A percentile compares a stretch with the other conserved stretches of the same genome.
phyloP scores from a whole-genome alignment of 2,888 invertebrate genomes.

The Drosophila paramelanica region DNA sequence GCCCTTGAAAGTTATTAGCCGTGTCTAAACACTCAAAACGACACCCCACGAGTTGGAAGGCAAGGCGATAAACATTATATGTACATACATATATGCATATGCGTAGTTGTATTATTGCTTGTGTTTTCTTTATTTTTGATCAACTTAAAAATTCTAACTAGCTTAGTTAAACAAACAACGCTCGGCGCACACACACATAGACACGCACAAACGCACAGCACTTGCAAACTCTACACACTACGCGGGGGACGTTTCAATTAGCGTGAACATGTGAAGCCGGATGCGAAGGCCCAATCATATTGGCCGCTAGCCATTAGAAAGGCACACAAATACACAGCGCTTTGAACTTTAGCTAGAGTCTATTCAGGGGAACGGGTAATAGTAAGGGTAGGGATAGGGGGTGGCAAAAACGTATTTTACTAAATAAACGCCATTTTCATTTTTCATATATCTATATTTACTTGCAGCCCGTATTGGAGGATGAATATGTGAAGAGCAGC shows the following conservation, averaged over 20 bases:
- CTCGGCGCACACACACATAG: background rate
- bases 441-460: background rate
- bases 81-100: slow-evolving; percentile 1
- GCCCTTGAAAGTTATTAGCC: slow-evolving; percentile 69
- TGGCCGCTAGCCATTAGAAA: slow-evolving; percentile 56
- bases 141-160: slow-evolving; percentile 78
- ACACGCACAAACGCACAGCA: slow-evolving; percentile 31
- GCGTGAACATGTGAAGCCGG: slow-evolving; percentile 76
- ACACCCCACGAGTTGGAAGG: slow-evolving; percentile 19
- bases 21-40: slow-evolving; percentile 52
- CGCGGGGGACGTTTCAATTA: slow-evolving; percentile 78
- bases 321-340: slow-evolving; percentile 37
- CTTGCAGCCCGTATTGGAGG: slow-evolving; percentile 89
- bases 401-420: background rate
- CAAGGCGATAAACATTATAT: background rate
- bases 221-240: slow-evolving; percentile 62
- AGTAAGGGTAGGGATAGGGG: background rate
- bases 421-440: slow-evolving; percentile 1
- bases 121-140: slow-evolving; percentile 44
- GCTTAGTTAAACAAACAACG: slow-evolving; percentile 70
- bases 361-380: background rate
- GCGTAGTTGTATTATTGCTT: slow-evolving; percentile 11
- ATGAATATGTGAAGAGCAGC: slow-evolving; percentile 81
- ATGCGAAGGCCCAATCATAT: slow-evolving; percentile 69
- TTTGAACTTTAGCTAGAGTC: slow-evolving; percentile 49